Base-by-base conservation (phyloP, 1,140 invertebrate species). In the Hyphantria cunea region DNA sequence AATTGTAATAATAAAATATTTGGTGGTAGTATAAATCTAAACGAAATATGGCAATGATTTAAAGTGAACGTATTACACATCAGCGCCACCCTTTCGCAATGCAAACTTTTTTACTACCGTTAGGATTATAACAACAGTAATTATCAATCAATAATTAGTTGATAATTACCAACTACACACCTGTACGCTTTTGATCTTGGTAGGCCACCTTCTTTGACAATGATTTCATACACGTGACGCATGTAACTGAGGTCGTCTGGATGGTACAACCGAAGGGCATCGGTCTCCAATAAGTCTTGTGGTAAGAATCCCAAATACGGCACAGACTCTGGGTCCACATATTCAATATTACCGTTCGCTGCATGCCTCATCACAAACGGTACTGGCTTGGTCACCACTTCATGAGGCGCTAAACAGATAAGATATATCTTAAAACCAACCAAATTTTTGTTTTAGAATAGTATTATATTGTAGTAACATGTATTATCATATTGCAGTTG, bases 191-290 rank as follows among this genome's bases (percentile, higher is more conserved):
- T 95, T 75, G 95, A 96, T 65, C 93, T 93, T 77, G 95, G 94
- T 3, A 91, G 86, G 51, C 91, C 90, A 6, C 91, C 92, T 64
- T 92, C 91, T 66, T 90, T 91, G 34, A 92, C 94, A 93, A 97
- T 94, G 84, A 93, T 94, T 89, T 96, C 94, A 86, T 98, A 98
- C 33, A 96, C 93, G 71, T 96, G 94, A 85, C 96, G 96, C 45
- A 98, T 90, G 67, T 94, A 93, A 0, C 92, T 84, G 71, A 98
- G 86, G 84, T 98, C 97, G 71, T 96, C 95, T 0, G 96, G 96
- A 89, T 98, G 96, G 80, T 97, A 98, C 72, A 97, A 95, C 70
- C 96, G 94, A 78, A 98, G 94, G 7, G 97, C 93, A 32, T 96
- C 96, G 66, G 93, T 94, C 0, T 96, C 95, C 15, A 96, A 91